These are phyloP conservation scores for Casuarius casuarius DNA, from an alignment of 2,113 vertebrate genomes.

Conservation along the genomic window DNA sequence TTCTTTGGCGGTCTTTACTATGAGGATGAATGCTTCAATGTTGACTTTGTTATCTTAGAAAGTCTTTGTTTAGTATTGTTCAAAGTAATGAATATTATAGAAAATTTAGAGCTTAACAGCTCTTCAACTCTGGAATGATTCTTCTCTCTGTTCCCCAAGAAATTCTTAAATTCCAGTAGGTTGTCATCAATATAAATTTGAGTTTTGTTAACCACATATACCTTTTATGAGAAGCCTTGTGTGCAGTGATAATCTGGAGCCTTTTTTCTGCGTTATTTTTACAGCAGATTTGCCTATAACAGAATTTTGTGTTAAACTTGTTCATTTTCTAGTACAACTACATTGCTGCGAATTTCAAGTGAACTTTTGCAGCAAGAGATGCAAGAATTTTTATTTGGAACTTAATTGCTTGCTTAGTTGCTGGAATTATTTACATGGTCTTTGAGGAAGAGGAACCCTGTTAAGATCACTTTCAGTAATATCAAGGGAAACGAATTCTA, in stretches of 20 bases:
- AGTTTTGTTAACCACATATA: not conserved
- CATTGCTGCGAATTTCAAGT: too few species aligned
- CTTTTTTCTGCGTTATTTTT: not conserved
- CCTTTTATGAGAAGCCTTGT: not conserved
- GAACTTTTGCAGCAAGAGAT: not conserved
- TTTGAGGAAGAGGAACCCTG: not conserved
- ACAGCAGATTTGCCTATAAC: not conserved
- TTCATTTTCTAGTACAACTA: not conserved
- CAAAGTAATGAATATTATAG: not conserved
- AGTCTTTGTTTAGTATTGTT: not conserved
- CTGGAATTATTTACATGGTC: not conserved
- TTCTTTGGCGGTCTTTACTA: not conserved
- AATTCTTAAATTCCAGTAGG: not conserved
- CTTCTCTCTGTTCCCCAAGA: not conserved
- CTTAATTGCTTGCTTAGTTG: not conserved
- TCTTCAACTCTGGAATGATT: not conserved
- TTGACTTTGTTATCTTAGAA: not conserved
- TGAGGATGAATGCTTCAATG: not conserved
- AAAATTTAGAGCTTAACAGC: not conserved
- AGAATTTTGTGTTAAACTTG: not conserved
- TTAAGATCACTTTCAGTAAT: not conserved
- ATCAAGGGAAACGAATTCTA: not conserved
- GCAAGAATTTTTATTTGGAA: not conserved
- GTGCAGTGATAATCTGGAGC: not conserved
- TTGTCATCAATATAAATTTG: not conserved